phyloP scores from a whole-genome alignment of 1,140 invertebrate species.

The Psilanteris sp. region DNA sequence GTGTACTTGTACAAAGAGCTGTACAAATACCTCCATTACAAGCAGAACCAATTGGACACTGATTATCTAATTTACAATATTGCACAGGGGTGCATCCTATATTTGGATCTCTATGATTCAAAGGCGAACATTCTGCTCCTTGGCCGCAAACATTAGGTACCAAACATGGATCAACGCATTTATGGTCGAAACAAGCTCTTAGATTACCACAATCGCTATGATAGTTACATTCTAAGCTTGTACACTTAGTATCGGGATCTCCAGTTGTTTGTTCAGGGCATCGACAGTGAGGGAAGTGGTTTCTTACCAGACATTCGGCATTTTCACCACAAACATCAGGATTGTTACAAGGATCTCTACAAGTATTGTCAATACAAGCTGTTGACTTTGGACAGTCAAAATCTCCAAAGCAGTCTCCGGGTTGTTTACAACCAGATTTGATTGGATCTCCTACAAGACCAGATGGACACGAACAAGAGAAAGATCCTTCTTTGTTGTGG shows the following conservation, averaged over 20 bases:
- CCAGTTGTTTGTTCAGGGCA: constrained; percentile 88
- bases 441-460: constrained; percentile 89
- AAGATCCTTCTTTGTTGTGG: constrained; percentile 88
- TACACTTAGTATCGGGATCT: constrained; percentile 85
- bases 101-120: constrained; percentile 89
- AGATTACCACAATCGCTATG: constrained; percentile 86
- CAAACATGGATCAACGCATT: constrained; percentile 89
- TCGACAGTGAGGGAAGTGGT: constrained; percentile 86
- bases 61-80: constrained; percentile 87
- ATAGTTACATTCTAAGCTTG: constrained; percentile 87
- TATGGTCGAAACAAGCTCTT: constrained; percentile 88
- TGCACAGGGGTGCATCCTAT: constrained; percentile 89
- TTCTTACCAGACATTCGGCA: constrained; percentile 85
- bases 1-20: constrained; percentile 86
- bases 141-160: constrained; percentile 90
- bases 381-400: constrained; percentile 89
- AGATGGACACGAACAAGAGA: constrained; percentile 86
- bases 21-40: constrained; percentile 91
- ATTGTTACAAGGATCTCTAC: constrained; percentile 89
- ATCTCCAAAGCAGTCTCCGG: constrained; percentile 90
- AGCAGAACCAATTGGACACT: constrained; percentile 89
- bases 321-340: constrained; percentile 85
- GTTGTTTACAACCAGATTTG: constrained; percentile 84
- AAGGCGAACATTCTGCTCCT: constrained; percentile 86
- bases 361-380: constrained; percentile 87